These are phyloP conservation scores for Stenurella melanura DNA, from an alignment of 2,888 invertebrate species.

Conservation along the genomic window DNA sequence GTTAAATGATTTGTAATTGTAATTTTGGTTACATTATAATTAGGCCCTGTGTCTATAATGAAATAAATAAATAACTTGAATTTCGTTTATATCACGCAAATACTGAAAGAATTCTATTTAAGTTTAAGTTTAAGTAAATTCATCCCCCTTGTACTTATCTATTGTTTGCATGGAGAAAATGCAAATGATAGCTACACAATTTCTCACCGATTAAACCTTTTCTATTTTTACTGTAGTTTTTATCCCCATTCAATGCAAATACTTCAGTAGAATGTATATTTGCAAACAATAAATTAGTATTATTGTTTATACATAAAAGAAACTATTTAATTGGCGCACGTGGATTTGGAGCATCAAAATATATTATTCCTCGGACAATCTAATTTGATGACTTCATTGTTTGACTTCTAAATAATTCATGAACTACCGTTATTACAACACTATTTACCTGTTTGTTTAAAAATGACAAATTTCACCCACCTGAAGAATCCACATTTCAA, in stretches of 20 bases:
- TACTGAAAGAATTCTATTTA: no score
- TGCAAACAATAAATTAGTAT: background rate
- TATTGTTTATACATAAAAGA: background rate
- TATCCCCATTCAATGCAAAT: background rate
- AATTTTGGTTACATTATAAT: no score
- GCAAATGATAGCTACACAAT: no score
- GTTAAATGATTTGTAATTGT: no score
- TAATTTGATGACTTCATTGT: background rate
- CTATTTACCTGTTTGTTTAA: background rate
- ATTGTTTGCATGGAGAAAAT: no score
- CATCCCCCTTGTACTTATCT: no score
- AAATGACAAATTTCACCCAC: slow-evolving; percentile 50
- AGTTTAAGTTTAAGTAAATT: no score
- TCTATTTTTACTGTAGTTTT: background rate
- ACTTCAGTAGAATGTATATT: background rate
- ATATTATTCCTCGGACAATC: background rate
- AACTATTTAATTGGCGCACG: background rate
- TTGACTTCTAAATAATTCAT: background rate
- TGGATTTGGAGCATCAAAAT: background rate
- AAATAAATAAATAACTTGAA: no score
- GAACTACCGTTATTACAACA: background rate
- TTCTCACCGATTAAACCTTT: no score
- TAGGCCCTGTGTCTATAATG: no score
- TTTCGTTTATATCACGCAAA: no score
- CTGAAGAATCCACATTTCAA: slow-evolving; percentile 61